Base-by-base conservation (phyloP, 2,888 invertebrate genomes). In the Rhodophaea formosa region DNA sequence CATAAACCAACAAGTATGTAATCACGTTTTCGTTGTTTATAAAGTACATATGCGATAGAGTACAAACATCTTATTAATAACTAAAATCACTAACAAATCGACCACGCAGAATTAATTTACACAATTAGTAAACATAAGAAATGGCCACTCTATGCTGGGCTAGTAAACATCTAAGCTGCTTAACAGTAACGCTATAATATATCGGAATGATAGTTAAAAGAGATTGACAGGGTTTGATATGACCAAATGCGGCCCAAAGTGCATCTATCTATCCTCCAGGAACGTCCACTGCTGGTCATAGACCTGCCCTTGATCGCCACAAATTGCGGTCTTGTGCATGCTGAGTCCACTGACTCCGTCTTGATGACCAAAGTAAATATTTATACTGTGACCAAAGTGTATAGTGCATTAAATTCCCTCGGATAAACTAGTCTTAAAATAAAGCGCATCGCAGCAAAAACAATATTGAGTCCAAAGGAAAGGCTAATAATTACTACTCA, bases 141-240 rank as follows among this genome's bases (percentile, higher is more conserved):
- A 74, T 74, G 74, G 68, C 69, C 70, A 68, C 70, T 68, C 42
- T 43, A 49, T 54, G 46, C 46, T 15, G 14, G 43, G 47, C 17
- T 53, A 30, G 44, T 45, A 56, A 47, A 56, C 45, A 47, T 45
- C 44, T 17, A 54, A 49, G 54, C 49, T 23, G 46, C 46, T 46
- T 23, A 53, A 39, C n/a, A 6, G n/a, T 39, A 39, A 39, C 12
- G 39, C 39, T 43, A 32, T 8, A 49, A 47, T 23, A 55, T 51
- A 47, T n/a, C 14, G 58, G 54, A 58, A 58, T 58, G 58, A 58
- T 54, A 46, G 42, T 46, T 53, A 12, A 12, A n/a, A 12, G n/a
- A 5, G 39, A n/a, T 39, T 39, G 39, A 39, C 39, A 39, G 39
- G 23, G 23, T 23, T 3, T 39, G 39, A n/a, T n/a, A n/a, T n/a